Evolutionary conservation across 2,888 invertebrate species (phyloP).

Genomic region (Hirtodrosophila alboralis): DNA sequence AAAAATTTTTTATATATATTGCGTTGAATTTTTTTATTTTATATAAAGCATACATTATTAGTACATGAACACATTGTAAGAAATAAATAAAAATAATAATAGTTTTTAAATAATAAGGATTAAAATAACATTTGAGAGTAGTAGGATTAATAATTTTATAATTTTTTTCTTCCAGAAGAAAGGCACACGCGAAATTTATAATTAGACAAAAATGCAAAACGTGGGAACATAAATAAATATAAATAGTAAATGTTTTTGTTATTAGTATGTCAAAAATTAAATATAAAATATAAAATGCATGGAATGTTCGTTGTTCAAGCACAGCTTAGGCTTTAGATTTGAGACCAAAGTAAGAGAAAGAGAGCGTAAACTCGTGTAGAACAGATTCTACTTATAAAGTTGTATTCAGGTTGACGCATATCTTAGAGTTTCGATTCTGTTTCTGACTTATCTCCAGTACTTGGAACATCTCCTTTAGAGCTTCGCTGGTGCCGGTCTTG

Average conservation of each 20-base stretch:
- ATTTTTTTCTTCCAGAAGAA: constrained; percentile 8
- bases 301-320: constrained; percentile 63
- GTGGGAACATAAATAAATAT: constrained; percentile 32
- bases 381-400: constrained; percentile 21
- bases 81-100: constrained; percentile 12
- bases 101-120: not conserved
- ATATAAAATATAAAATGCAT: constrained; percentile 54
- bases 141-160: constrained; percentile 4
- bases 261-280: constrained; percentile 8
- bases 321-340: constrained; percentile 45
- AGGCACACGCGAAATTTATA: constrained; percentile 33
- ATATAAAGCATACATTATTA: constrained; percentile 40
- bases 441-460: constrained; percentile 83
- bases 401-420: constrained; percentile 80
- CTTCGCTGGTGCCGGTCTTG: constrained; percentile 82
- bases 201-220: constrained; percentile 8
- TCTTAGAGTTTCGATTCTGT: constrained; percentile 83
- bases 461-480: constrained; percentile 84
- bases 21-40: constrained; percentile 45
- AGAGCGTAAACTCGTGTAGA: not conserved
- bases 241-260: not conserved
- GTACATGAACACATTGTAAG: constrained; percentile 51
- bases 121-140: not conserved
- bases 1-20: constrained; percentile 36
- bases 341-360: constrained; percentile 50